Conservation (phyloP, 2,888 invertebrate genomes). For the Crioceris asparagi region DNA sequence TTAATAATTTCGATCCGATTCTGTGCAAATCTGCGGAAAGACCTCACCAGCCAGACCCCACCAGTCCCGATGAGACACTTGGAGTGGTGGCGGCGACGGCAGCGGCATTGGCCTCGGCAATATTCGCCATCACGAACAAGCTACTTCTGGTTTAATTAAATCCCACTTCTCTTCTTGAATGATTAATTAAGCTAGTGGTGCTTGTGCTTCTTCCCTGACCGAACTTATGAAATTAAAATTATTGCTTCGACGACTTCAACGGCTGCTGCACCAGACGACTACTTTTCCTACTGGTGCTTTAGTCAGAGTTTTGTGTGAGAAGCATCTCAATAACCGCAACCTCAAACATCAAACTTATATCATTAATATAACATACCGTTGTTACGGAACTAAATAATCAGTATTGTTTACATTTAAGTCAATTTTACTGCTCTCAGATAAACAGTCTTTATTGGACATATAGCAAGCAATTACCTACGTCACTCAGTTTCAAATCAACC, state of each 20-base stretch:
- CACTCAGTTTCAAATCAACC: no score
- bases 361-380: no score
- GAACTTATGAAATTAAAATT: constrained; percentile 32
- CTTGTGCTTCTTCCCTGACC: constrained; percentile 23
- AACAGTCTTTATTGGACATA: no score
- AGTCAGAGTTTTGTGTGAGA: no score
- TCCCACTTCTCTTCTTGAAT: constrained; percentile 32
- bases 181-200: constrained; percentile 32
- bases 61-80: not conserved
- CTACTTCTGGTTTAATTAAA: constrained; percentile 36
- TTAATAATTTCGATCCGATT: no score
- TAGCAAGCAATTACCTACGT: no score
- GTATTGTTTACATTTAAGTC: no score
- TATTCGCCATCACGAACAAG: constrained; percentile 35
- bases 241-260: constrained; percentile 7
- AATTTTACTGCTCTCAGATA: no score
- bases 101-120: constrained; percentile 26
- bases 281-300: not conserved
- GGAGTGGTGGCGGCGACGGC: constrained; percentile 17
- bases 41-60: not conserved
- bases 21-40: no score
- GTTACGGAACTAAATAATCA: no score
- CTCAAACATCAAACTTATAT: no score
- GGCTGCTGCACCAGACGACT: not conserved
- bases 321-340: no score